Percentiles rank a stretch among this genome's conserved stretches.
These are phyloP conservation scores for Papilio protenor DNA, from an alignment of 2,888 invertebrate species.

Conservation along the genomic window DNA sequence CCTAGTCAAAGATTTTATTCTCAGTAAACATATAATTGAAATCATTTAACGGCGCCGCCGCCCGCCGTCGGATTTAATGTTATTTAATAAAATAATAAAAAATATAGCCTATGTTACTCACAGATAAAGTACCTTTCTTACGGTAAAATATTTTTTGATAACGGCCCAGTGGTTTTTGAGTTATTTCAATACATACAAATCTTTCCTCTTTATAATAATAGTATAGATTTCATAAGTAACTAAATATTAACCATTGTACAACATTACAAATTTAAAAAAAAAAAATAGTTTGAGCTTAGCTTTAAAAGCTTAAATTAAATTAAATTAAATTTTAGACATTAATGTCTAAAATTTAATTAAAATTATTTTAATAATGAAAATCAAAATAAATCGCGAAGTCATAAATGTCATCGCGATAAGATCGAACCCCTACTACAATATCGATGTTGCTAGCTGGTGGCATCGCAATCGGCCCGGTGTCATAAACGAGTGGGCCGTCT, in stretches of 20 bases:
- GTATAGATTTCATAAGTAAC: neutral
- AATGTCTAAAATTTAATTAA: neutral
- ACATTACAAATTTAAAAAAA: neutral
- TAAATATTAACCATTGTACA: neutral
- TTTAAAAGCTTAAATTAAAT: no score
- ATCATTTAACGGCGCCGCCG: neutral
- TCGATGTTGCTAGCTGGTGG: neutral
- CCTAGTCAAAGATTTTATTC: neutral
- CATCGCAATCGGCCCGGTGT: conserved; percentile 55
- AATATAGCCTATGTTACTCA: no score
- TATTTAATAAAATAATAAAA: neutral
- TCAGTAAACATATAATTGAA: neutral
- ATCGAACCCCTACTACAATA: conserved; percentile 45
- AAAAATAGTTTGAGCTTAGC: no score
- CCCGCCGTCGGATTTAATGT: neutral
- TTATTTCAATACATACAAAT: no score
- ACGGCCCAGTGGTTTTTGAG: no score
- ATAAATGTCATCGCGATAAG: conserved; percentile 70
- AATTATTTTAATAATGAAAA: neutral
- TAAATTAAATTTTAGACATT: no score
- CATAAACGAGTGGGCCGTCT: conserved; percentile 74
- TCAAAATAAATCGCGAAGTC: conserved; percentile 16
- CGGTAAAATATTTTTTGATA: no score
- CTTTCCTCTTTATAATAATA: no score
- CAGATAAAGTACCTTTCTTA: no score